phyloP scores from a whole-genome alignment of 2,888 invertebrate genomes.

The Caenorhabditis doughertyi region DNA sequence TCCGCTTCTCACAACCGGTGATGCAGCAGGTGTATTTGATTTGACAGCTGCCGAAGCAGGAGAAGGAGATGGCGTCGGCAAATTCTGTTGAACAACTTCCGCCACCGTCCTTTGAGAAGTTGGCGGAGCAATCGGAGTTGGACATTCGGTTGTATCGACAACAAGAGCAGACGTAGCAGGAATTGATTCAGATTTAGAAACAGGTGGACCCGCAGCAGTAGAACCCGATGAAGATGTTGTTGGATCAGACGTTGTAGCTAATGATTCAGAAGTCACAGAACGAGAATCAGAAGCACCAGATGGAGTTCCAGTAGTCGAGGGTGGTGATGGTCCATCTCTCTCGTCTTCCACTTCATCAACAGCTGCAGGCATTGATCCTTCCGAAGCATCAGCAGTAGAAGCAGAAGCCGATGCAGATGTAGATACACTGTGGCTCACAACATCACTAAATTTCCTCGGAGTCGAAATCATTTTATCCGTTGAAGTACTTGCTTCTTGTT shows the following conservation, averaged over 20 bases:
- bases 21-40: neutral
- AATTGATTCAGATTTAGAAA: neutral
- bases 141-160: slow-evolving; percentile 28
- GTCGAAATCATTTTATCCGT: neutral
- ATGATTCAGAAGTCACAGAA: neutral
- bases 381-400: neutral
- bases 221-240: neutral
- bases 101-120: slow-evolving; percentile 5
- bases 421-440: slow-evolving; percentile 19
- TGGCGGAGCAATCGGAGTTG: neutral
- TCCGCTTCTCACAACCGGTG: slow-evolving; percentile 2
- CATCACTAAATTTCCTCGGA: slow-evolving; percentile 37
- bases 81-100: slow-evolving; percentile 37
- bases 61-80: slow-evolving; percentile 15
- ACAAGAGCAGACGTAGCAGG: neutral
- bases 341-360: neutral
- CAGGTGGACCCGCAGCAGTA: neutral
- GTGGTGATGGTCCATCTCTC: neutral
- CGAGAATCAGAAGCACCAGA: neutral
- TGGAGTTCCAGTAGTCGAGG: neutral
- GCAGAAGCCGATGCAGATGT: slow-evolving; percentile 1
- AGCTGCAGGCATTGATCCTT: neutral
- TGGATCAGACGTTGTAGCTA: neutral
- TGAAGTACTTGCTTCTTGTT: neutral
- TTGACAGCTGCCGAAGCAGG: slow-evolving; percentile 4